These are phyloP conservation scores for Aphelocoma californica DNA, from an alignment of 2,797 vertebrate genomes.

Conservation along the genomic window DNA sequence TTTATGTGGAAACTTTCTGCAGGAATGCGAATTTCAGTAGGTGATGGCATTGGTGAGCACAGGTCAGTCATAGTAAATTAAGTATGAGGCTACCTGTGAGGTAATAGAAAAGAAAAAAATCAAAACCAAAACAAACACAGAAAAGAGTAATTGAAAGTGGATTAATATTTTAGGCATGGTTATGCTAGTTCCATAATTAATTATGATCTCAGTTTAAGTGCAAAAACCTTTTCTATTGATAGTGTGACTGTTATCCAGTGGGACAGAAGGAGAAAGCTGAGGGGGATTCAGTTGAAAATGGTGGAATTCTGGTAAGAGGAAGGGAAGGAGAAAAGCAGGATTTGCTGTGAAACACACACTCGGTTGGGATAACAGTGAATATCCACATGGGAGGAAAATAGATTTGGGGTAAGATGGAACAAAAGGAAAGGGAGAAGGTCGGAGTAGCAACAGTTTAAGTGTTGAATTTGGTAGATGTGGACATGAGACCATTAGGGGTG, in stretches of 20 bases:
- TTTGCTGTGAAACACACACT: background rate
- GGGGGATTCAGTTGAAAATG: background rate
- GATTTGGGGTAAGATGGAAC: background rate
- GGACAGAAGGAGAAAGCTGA: background rate
- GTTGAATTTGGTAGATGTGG: fast-evolving
- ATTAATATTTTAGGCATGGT: background rate
- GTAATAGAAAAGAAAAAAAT: background rate
- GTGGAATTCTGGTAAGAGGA: background rate
- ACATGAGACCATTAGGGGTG: background rate
- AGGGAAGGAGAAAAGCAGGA: background rate
- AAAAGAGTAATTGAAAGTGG: background rate
- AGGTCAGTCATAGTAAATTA: background rate
- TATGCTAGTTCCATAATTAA: background rate
- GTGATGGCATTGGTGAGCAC: background rate
- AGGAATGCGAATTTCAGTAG: background rate
- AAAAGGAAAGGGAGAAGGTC: background rate
- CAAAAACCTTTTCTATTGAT: background rate
- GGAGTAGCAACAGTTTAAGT: background rate
- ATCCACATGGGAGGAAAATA: background rate
- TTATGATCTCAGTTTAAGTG: background rate
- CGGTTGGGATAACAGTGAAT: too few relatives aligned
- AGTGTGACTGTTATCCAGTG: fast-evolving
- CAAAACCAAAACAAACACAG: background rate
- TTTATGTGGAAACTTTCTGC: background rate
- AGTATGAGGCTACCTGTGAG: background rate